A percentile compares a stretch with the other conserved stretches of the same genome.
Evolutionary conservation across 2,797 vertebrate genomes (phyloP).

Genomic region (Epinephelus malabaricus): DNA sequence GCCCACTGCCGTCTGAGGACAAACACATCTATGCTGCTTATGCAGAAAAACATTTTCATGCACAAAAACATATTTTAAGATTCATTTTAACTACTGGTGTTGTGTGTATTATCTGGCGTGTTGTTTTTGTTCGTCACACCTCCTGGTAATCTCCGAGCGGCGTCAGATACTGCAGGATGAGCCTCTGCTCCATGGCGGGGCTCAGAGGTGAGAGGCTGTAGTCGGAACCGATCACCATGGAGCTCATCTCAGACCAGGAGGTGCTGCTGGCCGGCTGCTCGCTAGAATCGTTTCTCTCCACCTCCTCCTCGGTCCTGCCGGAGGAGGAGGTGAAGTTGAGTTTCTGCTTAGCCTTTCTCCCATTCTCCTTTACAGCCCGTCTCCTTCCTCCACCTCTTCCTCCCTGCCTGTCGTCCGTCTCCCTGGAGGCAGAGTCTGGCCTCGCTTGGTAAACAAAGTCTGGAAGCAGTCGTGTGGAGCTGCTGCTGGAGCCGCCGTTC

Average conservation of each 20-base stretch:
- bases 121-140: conserved; percentile 80
- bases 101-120: neutral
- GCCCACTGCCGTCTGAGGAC: neutral
- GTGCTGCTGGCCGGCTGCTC: conserved; percentile 85
- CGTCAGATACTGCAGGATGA: conserved; percentile 96
- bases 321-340: conserved; percentile 84
- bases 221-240: conserved; percentile 94
- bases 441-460: conserved; percentile 72
- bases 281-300: neutral
- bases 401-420: conserved; percentile 41
- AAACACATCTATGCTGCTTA: neutral
- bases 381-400: conserved; percentile 65
- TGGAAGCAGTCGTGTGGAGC: conserved; percentile 79
- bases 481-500: conserved; percentile 82
- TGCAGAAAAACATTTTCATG: too few species aligned
- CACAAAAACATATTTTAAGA: too few species aligned
- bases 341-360: conserved; percentile 92
- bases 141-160: conserved; percentile 97
- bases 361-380: conserved; percentile 83
- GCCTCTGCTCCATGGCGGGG: conserved; percentile 93
- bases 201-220: conserved; percentile 94
- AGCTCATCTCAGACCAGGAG: conserved; percentile 97
- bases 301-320: conserved; percentile 1
- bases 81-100: neutral
- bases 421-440: conserved; percentile 57